phyloP scores from a whole-genome alignment of 1,140 invertebrate genomes.

The Sycobia sp. region DNA sequence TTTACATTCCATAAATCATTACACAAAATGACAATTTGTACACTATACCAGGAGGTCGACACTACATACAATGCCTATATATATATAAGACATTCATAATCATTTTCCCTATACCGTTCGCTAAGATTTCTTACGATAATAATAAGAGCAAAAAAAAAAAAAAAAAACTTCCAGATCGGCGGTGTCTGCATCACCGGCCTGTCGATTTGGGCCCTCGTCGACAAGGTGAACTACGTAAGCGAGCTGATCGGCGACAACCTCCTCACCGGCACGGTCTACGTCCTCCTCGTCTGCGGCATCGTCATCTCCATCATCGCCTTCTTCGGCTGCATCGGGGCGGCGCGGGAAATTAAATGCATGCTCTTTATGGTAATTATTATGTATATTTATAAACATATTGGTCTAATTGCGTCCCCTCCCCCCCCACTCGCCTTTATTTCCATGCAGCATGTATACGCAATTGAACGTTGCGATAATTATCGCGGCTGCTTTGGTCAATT shows the following conservation, averaged over 20 bases:
- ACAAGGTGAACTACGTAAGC: constrained; percentile 78
- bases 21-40: no score
- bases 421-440: not conserved
- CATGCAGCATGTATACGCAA: no score
- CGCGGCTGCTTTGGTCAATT: no score
- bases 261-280: constrained; percentile 80
- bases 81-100: no score
- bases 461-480: no score
- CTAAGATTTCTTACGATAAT: no score
- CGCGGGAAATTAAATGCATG: constrained; percentile 88
- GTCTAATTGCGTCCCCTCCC: not conserved
- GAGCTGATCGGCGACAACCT: constrained; percentile 82
- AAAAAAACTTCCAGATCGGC: constrained; percentile 71
- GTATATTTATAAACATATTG: not conserved
- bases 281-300: constrained; percentile 79
- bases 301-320: constrained; percentile 79
- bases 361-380: constrained; percentile 84
- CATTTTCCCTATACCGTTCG: no score
- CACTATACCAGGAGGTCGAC: no score
- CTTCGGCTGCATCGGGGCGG: constrained; percentile 84
- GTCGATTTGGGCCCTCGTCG: constrained; percentile 80
- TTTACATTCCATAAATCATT: no score
- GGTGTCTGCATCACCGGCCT: constrained; percentile 76
- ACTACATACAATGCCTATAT: no score
- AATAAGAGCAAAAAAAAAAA: no score